phyloP scores from a whole-genome alignment of 2,113 vertebrate species.

The Falcunculus frontatus region DNA sequence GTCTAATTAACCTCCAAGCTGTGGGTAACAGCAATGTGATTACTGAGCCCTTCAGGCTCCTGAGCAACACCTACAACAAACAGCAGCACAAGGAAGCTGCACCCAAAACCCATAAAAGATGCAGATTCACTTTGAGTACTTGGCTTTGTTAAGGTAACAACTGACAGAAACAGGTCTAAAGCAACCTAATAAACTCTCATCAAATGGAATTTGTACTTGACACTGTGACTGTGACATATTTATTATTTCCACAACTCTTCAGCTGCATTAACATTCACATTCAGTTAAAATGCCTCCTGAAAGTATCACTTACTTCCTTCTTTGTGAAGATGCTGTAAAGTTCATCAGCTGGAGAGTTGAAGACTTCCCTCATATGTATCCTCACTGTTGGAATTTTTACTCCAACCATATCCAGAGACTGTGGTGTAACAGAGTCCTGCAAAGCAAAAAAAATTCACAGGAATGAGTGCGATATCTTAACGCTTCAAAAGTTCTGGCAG shows the following conservation, averaged over 20 bases:
- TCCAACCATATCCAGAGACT: constrained; percentile 2
- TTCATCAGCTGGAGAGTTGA: constrained; percentile 42
- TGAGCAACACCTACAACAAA: neutral
- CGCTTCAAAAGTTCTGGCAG: neutral
- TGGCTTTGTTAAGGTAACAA: neutral
- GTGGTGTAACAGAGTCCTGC: constrained; percentile 26
- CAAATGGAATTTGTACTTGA: neutral
- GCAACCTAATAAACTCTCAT: neutral
- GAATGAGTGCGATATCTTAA: neutral
- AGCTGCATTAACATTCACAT: neutral
- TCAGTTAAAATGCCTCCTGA: neutral
- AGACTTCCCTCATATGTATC: constrained; percentile 55
- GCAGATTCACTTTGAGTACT: neutral
- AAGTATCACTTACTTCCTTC: constrained; percentile 44
- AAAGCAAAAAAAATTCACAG: neutral
- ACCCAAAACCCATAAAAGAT: neutral
- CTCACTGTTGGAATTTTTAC: constrained; percentile 70
- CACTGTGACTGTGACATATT: neutral
- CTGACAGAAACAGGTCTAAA: neutral
- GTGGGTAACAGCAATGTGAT: neutral
- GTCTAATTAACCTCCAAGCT: neutral
- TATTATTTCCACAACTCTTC: neutral
- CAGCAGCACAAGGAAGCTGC: neutral
- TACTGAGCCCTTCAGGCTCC: neutral
- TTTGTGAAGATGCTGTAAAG: constrained; percentile 68